Evolutionary conservation across 1,140 invertebrate genomes (phyloP).

Genomic region (Apis mellifera): DNA sequence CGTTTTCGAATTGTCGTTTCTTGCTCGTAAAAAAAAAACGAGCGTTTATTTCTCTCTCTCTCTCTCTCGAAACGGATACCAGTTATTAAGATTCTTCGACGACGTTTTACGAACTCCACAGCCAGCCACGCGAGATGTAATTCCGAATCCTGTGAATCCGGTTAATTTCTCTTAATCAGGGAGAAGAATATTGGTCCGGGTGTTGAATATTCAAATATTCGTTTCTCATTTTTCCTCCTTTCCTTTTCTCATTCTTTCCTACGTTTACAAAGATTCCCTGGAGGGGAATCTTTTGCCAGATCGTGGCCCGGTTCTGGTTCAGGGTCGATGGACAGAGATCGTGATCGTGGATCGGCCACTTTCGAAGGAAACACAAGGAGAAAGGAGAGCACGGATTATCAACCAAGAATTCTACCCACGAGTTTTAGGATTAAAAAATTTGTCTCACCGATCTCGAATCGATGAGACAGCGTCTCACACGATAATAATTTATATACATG

Average conservation of each 20-base stretch:
- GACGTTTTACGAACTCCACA: not conserved
- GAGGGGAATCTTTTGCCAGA: too few species aligned
- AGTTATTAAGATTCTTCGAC: conserved; percentile 16
- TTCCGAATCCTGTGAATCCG: not conserved
- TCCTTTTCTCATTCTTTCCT: too few species aligned
- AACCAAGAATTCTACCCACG: not conserved
- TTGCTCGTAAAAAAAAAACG: not conserved
- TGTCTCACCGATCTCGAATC: too few species aligned
- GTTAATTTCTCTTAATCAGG: not conserved
- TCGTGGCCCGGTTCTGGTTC: not conserved
- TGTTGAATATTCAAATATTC: too few species aligned
- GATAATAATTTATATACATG: too few species aligned
- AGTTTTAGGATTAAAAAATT: too few species aligned
- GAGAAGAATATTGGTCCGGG: not conserved
- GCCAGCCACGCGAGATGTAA: not conserved
- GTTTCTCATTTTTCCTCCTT: too few species aligned
- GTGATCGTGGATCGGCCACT: conserved; percentile 13
- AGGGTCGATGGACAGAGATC: not conserved
- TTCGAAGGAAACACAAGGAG: not conserved
- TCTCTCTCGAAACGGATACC: not conserved
- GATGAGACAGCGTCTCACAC: too few species aligned
- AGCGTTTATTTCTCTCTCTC: not conserved
- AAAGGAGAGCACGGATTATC: not conserved
- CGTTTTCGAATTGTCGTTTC: not conserved
- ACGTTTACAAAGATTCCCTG: too few species aligned